A percentile compares a stretch with the other conserved stretches of the same genome.
phyloP scores from a whole-genome alignment of 2,113 vertebrate genomes.

The Zootoca vivipara region DNA sequence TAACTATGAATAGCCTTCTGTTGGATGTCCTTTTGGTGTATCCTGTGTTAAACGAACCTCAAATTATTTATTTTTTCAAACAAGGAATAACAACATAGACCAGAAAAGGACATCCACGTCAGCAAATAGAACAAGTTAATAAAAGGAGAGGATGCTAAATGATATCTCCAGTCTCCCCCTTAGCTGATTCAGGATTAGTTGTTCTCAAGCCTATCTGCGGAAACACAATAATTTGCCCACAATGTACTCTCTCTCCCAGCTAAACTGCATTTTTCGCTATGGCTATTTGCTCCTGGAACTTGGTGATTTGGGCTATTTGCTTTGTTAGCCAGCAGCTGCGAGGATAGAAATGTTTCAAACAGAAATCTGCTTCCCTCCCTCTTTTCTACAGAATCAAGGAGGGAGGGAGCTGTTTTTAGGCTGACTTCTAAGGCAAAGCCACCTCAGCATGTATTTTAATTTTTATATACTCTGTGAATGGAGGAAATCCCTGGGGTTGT shows the following conservation, averaged over 20 bases:
- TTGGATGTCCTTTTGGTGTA: not conserved
- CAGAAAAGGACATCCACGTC: not conserved
- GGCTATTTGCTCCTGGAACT: not conserved
- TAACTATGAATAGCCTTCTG: not conserved
- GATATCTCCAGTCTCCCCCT: not conserved
- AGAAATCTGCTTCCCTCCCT: not conserved
- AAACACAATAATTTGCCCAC: not conserved
- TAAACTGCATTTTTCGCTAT: not conserved
- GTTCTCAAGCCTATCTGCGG: not conserved
- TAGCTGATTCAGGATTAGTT: no score
- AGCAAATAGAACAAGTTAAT: not conserved
- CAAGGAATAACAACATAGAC: not conserved
- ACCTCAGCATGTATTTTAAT: slow-evolving; percentile 19
- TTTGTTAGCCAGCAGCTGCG: slow-evolving; percentile 18
- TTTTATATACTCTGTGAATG: not conserved
- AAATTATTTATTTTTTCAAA: not conserved
- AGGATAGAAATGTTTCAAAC: not conserved
- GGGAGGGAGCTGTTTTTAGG: slow-evolving; percentile 18
- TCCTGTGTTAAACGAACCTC: not conserved
- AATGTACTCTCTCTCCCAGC: not conserved
- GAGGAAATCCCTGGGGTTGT: slow-evolving; percentile 35
- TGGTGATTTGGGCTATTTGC: not conserved
- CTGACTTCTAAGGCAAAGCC: slow-evolving; percentile 9
- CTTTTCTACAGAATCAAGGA: not conserved
- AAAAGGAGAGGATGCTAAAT: not conserved